These are phyloP conservation scores for Vultur gryphus DNA, from an alignment of 2,797 vertebrate species.

Conservation along the genomic window DNA sequence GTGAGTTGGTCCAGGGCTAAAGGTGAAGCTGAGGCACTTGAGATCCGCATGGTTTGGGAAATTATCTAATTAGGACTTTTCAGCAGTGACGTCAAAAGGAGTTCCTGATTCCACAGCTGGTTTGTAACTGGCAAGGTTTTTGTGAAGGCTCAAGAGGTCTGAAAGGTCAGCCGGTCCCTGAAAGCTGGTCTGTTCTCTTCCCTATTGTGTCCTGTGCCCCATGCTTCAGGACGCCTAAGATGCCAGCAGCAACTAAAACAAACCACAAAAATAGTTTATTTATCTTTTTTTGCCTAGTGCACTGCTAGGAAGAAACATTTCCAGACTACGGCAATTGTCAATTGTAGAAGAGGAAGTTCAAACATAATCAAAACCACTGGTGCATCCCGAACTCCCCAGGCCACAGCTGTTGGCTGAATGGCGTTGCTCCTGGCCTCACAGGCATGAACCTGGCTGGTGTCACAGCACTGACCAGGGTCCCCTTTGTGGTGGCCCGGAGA, in stretches of 20 bases:
- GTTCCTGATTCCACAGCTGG: conserved; percentile 71
- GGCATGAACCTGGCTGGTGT: conserved; percentile 14
- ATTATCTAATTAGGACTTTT: conserved; percentile 75
- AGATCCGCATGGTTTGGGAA: conserved; percentile 65
- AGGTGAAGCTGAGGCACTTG: conserved; percentile 66
- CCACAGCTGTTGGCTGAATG: conserved; percentile 28
- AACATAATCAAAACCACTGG: conserved; percentile 66
- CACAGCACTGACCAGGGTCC: background rate
- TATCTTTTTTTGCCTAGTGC: conserved; percentile 25
- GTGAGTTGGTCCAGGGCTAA: conserved; percentile 64
- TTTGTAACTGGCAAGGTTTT: conserved; percentile 45
- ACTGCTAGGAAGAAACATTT: conserved; percentile 39
- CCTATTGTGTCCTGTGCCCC: background rate
- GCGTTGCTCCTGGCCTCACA: background rate
- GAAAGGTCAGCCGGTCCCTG: conserved; percentile 57
- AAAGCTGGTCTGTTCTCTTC: conserved; percentile 49
- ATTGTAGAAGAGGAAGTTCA: conserved; percentile 61
- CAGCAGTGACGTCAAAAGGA: conserved; percentile 55
- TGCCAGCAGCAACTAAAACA: conserved; percentile 48
- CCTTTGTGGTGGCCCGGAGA: background rate
- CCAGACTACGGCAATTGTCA: conserved; percentile 52
- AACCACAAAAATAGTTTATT: conserved; percentile 51
- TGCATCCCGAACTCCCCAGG: background rate
- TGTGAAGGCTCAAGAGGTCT: conserved; percentile 49
- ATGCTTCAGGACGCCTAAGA: conserved; percentile 13